Evolutionary conservation across 92 coral and sea anemone genomes (phyloP).

Genomic region (Siderastrea siderea): DNA sequence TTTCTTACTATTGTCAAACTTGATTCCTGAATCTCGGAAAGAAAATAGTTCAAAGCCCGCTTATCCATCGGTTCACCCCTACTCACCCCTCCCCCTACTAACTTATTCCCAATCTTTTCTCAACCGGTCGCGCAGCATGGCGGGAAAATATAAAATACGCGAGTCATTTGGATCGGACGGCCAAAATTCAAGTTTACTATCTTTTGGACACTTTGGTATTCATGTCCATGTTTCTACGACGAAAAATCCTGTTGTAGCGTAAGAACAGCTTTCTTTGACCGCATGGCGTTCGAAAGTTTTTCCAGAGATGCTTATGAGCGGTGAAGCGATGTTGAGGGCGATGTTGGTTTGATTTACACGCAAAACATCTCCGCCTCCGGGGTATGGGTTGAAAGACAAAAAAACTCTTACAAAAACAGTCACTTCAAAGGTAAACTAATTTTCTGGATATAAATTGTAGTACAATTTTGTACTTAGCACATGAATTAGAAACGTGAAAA

Average conservation of each 20-base stretch:
- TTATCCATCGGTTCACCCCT: not conserved
- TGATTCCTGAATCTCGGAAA: too few relatives aligned
- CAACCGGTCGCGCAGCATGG: slow-evolving; percentile 32
- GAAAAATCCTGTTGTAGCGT: not conserved
- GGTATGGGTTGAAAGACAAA: slow-evolving; percentile 31
- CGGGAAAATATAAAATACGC: slow-evolving; percentile 39
- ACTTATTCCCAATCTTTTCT: slow-evolving; percentile 15
- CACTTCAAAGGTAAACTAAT: slow-evolving; percentile 18
- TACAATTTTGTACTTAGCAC: too few relatives aligned
- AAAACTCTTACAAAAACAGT: not conserved
- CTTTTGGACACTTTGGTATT: not conserved
- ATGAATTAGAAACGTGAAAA: too few relatives aligned
- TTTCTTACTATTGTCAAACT: too few relatives aligned
- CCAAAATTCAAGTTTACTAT: not conserved
- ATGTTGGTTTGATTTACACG: slow-evolving; percentile 85
- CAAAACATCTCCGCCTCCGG: slow-evolving; percentile 85
- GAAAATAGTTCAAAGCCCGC: not conserved
- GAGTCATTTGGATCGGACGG: too few relatives aligned
- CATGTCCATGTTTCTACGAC: not conserved
- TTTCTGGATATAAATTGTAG: too few relatives aligned
- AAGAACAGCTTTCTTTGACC: not conserved
- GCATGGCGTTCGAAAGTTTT: slow-evolving; percentile 55
- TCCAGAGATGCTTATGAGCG: slow-evolving; percentile 31
- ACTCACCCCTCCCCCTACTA: not conserved
- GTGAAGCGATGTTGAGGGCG: slow-evolving; percentile 39